phyloP scores from a whole-genome alignment of 2,113 vertebrate genomes.

The Laticauda colubrina region DNA sequence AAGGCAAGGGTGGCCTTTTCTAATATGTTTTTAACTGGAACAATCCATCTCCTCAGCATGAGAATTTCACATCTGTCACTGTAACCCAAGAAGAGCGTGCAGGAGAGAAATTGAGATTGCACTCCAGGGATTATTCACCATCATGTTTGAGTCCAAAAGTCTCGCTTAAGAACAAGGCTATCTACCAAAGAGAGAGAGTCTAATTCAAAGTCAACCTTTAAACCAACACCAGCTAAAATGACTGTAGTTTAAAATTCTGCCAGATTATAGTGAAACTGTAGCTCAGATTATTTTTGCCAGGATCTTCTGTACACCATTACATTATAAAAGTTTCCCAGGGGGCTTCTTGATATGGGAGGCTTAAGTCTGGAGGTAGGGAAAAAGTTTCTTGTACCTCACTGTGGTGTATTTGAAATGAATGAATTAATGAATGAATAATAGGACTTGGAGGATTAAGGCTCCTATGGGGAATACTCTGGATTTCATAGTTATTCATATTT shows the following conservation, averaged over 20 bases:
- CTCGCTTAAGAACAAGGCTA: neutral
- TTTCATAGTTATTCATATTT: neutral
- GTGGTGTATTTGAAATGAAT: neutral
- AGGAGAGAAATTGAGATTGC: neutral
- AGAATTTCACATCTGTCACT: neutral
- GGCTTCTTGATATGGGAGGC: neutral
- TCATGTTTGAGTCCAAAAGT: neutral
- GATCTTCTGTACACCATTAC: neutral
- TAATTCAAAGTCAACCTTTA: neutral
- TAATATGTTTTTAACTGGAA: neutral
- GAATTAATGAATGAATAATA: neutral
- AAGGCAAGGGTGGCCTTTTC: neutral
- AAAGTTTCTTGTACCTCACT: neutral
- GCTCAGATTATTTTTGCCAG: neutral
- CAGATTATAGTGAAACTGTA: neutral
- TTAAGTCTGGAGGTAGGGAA: neutral
- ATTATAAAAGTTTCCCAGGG: neutral
- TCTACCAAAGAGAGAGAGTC: neutral
- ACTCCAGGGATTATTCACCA: neutral
- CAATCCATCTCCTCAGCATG: neutral
- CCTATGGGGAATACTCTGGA: neutral
- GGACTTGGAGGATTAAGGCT: neutral
- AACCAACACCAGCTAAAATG: neutral
- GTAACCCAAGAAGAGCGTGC: neutral
- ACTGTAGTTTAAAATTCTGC: neutral